Evolutionary conservation across 1,140 invertebrate species (phyloP).

Genomic region (Yoshiicerus persimilis): DNA sequence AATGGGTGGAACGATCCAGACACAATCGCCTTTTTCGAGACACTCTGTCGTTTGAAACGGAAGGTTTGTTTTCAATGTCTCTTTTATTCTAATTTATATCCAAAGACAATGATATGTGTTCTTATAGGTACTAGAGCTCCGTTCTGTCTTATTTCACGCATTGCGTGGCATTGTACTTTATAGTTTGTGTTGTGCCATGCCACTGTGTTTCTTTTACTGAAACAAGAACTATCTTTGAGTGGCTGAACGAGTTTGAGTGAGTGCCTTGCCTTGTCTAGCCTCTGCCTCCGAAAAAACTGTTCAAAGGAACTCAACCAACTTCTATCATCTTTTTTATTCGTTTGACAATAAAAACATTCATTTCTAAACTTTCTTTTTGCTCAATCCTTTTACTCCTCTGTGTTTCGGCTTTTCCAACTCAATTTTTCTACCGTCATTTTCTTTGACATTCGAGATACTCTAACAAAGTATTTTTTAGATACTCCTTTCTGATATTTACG

Average conservation of each 20-base stretch:
- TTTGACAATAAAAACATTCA: conserved; percentile 13
- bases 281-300: neutral
- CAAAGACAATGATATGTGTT: neutral
- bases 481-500: neutral
- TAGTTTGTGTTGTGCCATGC: neutral
- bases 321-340: neutral
- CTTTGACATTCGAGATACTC: neutral
- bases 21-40: neutral
- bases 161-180: neutral
- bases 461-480: neutral
- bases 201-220: neutral
- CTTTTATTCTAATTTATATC: conserved; percentile 16
- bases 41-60: conserved; percentile 7
- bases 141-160: neutral
- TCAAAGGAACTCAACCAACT: neutral
- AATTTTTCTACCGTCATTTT: neutral
- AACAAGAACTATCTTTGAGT: neutral
- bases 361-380: neutral
- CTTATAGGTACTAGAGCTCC: neutral
- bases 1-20: neutral
- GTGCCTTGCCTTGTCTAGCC: neutral
- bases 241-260: neutral
- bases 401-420: neutral
- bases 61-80: conserved; percentile 4
- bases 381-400: neutral